phyloP scores from a whole-genome alignment of 2,113 vertebrate species.

The Gorilla gorilla region DNA sequence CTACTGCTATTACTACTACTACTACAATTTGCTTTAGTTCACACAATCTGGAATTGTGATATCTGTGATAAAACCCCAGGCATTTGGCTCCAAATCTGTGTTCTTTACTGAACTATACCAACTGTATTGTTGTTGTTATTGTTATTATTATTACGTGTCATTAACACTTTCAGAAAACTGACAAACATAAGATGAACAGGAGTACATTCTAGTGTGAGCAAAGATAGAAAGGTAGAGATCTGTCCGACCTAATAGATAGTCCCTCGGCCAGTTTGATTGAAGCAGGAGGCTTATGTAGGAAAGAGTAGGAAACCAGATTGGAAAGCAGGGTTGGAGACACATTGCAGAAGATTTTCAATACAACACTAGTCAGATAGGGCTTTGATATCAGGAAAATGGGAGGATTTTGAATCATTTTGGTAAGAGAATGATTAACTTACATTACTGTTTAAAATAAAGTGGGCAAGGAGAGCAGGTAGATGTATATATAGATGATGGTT shows the following conservation, averaged over 20 bases:
- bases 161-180: neutral
- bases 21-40: too few relatives aligned
- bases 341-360: neutral
- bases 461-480: neutral
- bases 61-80: too few relatives aligned
- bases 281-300: neutral
- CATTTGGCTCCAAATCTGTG: too few relatives aligned
- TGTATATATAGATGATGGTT: neutral
- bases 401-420: neutral
- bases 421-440: neutral
- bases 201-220: neutral
- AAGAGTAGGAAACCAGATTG: neutral
- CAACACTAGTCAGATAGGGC: neutral
- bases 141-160: neutral
- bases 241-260: neutral
- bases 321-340: fast-evolving
- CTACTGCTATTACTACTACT: neutral
- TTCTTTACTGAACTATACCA: too few relatives aligned
- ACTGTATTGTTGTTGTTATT: neutral
- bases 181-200: neutral
- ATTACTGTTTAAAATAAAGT: neutral
- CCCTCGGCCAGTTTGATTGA: neutral
- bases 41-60: too few relatives aligned
- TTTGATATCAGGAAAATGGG: neutral
- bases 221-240: neutral